Base-by-base conservation (phyloP, 2,113 vertebrate genomes). In the Chionomys nivalis region DNA sequence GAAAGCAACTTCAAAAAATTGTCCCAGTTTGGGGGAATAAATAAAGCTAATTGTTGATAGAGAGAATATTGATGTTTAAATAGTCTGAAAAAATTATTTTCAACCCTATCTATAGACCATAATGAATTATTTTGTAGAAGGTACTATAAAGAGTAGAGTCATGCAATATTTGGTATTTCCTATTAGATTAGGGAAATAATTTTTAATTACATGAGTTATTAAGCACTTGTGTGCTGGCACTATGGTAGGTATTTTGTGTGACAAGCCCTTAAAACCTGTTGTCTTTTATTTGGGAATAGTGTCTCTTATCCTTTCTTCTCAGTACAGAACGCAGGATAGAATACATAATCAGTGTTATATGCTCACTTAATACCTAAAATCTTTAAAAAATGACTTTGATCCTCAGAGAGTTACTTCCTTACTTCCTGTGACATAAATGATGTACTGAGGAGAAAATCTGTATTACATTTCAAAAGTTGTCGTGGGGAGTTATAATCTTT, bases 181-280 rank as follows among this genome's bases (percentile, higher is more conserved):
- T 95, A 33, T 14, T 42, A 73, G 1, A 52, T 89, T 33, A n/a
- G 23, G 13, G 44, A 72, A 82, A 87, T 21, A 31, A 31, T 47
- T 77, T 83, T 49, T 61, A 76, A 42, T 36, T 52, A 8, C 11
- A 39, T 44, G 33, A 47, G 0, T 73, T 79, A 33, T 5, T 72
- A 63, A 83, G 10, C 2, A 10, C 23, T 42, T 17, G 13, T 9
- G 2, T 68, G 36, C 61, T 52, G 44, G 9, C 39, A 68, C 11
- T 36, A 21, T 33, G 42, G 3, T 39, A 63, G 28, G 52, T 24
- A 72, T 61, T 12, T 14, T 31, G 2, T 49, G 3, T 3, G 5
- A 12, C 44, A 21, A 24, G 4, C 0, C 13, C 4, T 66, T 36
- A 11, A 23, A 23, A 52, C 1, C 28, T 9, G 7, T 2, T 75